phyloP scores from a whole-genome alignment of 2,113 vertebrate genomes.

The Grallaria varia region DNA sequence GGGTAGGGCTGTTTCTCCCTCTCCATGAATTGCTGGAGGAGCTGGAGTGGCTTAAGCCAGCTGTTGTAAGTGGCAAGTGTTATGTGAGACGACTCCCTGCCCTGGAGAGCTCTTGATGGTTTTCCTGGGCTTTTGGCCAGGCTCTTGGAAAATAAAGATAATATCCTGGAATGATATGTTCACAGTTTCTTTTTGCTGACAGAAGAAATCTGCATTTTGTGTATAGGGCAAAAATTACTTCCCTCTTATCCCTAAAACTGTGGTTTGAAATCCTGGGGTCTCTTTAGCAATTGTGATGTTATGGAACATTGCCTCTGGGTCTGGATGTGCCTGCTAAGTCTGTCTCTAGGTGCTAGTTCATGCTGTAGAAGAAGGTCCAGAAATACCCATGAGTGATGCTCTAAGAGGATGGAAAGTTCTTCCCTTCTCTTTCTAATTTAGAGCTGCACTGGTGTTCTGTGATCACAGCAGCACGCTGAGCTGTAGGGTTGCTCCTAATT shows the following conservation, averaged over 20 bases:
- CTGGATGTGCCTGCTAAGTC: neutral
- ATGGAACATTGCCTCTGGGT: neutral
- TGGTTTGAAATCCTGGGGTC: neutral
- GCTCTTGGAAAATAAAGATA: neutral
- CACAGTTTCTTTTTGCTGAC: neutral
- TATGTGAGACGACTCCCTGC: neutral
- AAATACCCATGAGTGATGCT: neutral
- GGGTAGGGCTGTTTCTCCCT: neutral
- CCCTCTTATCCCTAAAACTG: neutral
- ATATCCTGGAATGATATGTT: neutral
- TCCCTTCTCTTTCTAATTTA: neutral
- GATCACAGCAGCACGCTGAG: neutral
- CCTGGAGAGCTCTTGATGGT: neutral
- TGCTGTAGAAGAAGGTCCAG: neutral
- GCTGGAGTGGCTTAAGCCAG: neutral
- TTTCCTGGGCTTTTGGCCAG: neutral
- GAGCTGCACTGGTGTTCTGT: neutral
- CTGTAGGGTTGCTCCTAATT: neutral
- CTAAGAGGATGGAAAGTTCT: neutral
- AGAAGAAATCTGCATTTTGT: neutral
- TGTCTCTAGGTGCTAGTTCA: neutral
- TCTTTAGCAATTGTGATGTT: neutral
- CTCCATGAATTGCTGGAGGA: neutral
- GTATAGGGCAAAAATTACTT: neutral
- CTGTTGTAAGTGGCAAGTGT: neutral